Evolutionary conservation across 2,797 vertebrate genomes (phyloP).

Genomic region (Margarornis squamiger): DNA sequence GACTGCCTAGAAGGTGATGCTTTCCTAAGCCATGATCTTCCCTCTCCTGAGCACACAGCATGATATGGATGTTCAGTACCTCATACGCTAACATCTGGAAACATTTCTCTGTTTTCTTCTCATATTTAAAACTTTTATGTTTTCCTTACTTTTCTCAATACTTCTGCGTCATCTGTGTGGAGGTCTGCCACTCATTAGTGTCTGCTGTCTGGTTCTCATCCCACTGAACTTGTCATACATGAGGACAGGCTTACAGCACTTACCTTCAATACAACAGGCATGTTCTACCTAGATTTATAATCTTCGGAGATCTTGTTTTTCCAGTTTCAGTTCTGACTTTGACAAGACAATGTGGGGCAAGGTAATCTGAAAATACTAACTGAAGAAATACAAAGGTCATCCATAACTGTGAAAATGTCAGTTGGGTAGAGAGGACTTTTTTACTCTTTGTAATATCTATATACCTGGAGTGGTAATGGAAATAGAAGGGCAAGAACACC

Average conservation of each 20-base stretch:
- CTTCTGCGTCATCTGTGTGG: background rate
- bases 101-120: background rate
- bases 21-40: background rate
- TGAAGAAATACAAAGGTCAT: background rate
- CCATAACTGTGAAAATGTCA: background rate
- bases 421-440: background rate
- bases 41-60: background rate
- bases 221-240: background rate
- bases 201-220: background rate
- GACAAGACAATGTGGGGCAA: background rate
- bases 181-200: background rate
- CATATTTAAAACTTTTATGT: background rate
- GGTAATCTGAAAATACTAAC: background rate
- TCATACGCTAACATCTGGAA: background rate
- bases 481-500: background rate
- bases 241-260: background rate
- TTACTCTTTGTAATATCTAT: background rate
- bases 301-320: background rate
- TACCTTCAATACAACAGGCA: background rate
- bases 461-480: background rate
- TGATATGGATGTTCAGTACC: background rate
- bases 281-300: background rate
- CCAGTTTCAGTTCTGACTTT: background rate
- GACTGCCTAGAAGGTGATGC: background rate
- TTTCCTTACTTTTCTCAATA: background rate